These are phyloP conservation scores for Diachasma alloeum DNA, from an alignment of 1,140 invertebrate species.

Conservation along the genomic window DNA sequence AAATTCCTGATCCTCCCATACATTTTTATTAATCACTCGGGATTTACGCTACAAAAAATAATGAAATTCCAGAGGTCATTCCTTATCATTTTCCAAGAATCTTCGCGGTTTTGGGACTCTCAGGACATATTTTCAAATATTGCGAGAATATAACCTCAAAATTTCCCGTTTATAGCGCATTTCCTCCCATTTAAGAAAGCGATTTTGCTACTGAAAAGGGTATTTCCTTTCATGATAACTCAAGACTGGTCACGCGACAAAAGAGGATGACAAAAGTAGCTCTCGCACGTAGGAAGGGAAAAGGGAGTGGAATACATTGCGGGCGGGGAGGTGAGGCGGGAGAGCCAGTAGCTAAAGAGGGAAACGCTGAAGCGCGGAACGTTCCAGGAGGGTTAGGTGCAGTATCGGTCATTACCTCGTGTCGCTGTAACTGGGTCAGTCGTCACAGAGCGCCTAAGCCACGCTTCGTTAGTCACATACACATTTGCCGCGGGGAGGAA, in stretches of 20 bases:
- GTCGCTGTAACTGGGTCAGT: slow-evolving; percentile 64
- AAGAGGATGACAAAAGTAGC: slow-evolving; percentile 20
- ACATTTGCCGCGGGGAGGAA: slow-evolving; percentile 16
- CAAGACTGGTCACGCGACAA: slow-evolving; percentile 24
- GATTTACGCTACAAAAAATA: too few relatives aligned
- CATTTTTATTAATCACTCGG: too few relatives aligned
- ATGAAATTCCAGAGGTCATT: too few relatives aligned
- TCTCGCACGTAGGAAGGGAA: slow-evolving; percentile 18
- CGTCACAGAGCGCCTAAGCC: slow-evolving; percentile 60
- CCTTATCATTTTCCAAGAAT: too few relatives aligned
- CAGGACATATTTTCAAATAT: too few relatives aligned
- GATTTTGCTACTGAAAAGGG: too few relatives aligned
- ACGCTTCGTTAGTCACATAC: slow-evolving; percentile 47
- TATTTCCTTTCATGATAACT: slow-evolving; percentile 5
- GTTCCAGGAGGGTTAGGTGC: slow-evolving; percentile 58
- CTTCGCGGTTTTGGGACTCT: too few relatives aligned
- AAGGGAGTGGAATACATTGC: not conserved
- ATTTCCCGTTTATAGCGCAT: too few relatives aligned
- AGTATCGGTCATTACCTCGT: slow-evolving; percentile 67
- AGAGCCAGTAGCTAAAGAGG: not conserved
- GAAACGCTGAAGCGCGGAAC: slow-evolving; percentile 29
- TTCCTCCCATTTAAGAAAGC: too few relatives aligned
- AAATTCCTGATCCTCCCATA: too few relatives aligned
- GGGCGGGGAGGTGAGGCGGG: slow-evolving; percentile 15
- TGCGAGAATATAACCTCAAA: too few relatives aligned